phyloP scores from a whole-genome alignment of 2,888 invertebrate genomes.

The Ptilodon capucinus region DNA sequence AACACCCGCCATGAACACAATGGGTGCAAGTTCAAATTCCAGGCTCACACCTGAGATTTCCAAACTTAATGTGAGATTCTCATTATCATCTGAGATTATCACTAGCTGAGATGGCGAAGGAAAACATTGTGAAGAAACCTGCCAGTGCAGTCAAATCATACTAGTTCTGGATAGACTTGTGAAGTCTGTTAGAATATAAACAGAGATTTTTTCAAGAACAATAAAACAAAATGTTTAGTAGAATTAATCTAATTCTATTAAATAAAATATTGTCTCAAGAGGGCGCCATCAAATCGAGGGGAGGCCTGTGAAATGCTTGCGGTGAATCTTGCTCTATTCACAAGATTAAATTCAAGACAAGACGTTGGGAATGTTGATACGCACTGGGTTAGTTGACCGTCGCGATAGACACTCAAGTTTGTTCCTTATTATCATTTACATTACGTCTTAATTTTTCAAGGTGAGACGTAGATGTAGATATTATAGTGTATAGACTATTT shows the following conservation, averaged over 20 bases:
- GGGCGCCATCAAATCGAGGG: slow-evolving; percentile 58
- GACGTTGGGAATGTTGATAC: slow-evolving; percentile 48
- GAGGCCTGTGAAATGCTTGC: slow-evolving; percentile 61
- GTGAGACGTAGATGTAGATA: too few species aligned
- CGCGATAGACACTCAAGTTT: slow-evolving; percentile 6
- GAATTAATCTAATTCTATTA: slow-evolving; percentile 45
- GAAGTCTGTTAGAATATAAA: neutral
- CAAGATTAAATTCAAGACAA: slow-evolving; percentile 73
- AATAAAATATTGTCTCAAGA: slow-evolving; percentile 43
- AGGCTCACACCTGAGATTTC: too few species aligned
- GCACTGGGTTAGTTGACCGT: slow-evolving; percentile 38
- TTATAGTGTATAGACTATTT: too few species aligned
- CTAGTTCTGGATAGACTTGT: too few species aligned
- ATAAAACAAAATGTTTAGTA: slow-evolving; percentile 28
- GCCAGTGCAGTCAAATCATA: too few species aligned
- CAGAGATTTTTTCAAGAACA: neutral
- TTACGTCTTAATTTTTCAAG: too few species aligned
- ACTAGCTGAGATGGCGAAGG: too few species aligned
- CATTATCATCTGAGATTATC: too few species aligned
- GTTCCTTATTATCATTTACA: neutral
- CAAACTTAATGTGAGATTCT: too few species aligned
- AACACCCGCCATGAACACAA: too few species aligned
- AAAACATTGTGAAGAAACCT: too few species aligned
- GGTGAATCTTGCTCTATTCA: slow-evolving; percentile 67
- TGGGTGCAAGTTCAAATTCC: too few species aligned